Percentiles rank a stretch among this genome's conserved stretches.
Evolutionary conservation across 2,888 invertebrate species (phyloP).

Genomic region (Drosophila flavopinicola): DNA sequence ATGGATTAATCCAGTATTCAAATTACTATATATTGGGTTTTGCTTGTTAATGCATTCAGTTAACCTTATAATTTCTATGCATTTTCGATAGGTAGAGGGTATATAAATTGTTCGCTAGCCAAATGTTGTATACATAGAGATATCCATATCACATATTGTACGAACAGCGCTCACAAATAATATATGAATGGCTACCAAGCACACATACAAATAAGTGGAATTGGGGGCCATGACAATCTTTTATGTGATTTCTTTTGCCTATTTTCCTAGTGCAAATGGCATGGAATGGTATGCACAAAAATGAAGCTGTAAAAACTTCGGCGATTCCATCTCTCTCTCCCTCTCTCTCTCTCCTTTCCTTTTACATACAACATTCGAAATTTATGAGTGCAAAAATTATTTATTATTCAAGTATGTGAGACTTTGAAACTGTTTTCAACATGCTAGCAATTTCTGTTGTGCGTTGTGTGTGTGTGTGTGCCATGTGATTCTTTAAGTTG

Average conservation of each 20-base stretch:
- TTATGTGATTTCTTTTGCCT: conserved; percentile 70
- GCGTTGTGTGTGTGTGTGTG: conserved; percentile 23
- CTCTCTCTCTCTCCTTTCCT: no score
- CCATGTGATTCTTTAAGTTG: conserved; percentile 25
- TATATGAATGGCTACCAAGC: conserved; percentile 38
- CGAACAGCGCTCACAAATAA: conserved; percentile 46
- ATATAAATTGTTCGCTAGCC: conserved; percentile 48
- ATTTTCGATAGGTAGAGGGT: conserved; percentile 2
- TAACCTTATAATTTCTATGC: neutral
- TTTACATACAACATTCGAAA: conserved; percentile 60
- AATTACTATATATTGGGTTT: no score
- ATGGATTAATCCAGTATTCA: no score
- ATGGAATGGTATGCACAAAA: conserved; percentile 45
- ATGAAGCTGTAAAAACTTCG: conserved; percentile 64
- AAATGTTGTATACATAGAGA: conserved; percentile 44
- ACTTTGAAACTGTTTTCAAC: conserved; percentile 42
- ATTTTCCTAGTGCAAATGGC: conserved; percentile 56
- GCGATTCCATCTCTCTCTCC: conserved; percentile 7
- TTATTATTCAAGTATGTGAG: conserved; percentile 64
- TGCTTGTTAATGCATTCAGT: no score
- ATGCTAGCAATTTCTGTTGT: conserved; percentile 27
- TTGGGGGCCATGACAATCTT: conserved; percentile 59
- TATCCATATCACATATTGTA: conserved; percentile 52
- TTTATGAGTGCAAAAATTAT: conserved; percentile 79
- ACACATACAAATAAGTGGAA: conserved; percentile 4